Percentiles rank a stretch among this genome's conserved stretches.
These are phyloP conservation scores for Sakesphorus luctuosus DNA, from an alignment of 2,113 vertebrate genomes.

Conservation along the genomic window DNA sequence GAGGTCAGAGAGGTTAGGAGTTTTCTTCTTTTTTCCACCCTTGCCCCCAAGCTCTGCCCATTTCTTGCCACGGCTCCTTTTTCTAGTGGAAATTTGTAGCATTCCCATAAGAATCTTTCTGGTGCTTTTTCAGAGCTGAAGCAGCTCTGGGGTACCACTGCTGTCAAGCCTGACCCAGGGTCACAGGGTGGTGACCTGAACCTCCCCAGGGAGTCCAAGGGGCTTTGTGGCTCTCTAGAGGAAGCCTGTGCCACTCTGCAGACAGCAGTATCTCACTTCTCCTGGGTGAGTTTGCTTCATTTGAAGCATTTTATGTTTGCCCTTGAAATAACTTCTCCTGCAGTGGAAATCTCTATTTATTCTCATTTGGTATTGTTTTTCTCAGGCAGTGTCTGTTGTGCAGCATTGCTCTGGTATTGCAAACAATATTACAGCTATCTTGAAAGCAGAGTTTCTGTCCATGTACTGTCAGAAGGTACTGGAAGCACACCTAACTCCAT, in stretches of 20 bases:
- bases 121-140: neutral
- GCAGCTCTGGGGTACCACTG: neutral
- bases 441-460: neutral
- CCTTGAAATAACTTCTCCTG: neutral
- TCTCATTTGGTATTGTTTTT: neutral
- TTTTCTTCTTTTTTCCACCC: neutral
- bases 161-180: neutral
- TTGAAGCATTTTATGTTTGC: neutral
- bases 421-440: neutral
- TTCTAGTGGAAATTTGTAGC: neutral
- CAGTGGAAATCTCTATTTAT: neutral
- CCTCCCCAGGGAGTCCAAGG: fast-evolving
- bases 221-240: neutral
- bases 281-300: neutral
- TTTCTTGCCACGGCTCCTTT: neutral
- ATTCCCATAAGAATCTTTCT: neutral
- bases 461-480: neutral
- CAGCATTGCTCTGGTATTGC: neutral
- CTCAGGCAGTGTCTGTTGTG: neutral
- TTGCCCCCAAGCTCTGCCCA: neutral
- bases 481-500: neutral
- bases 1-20: neutral
- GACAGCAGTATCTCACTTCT: neutral
- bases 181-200: neutral
- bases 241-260: neutral